Conservation (phyloP, 1,140 invertebrate species). For the Scaptomyza montana region DNA sequence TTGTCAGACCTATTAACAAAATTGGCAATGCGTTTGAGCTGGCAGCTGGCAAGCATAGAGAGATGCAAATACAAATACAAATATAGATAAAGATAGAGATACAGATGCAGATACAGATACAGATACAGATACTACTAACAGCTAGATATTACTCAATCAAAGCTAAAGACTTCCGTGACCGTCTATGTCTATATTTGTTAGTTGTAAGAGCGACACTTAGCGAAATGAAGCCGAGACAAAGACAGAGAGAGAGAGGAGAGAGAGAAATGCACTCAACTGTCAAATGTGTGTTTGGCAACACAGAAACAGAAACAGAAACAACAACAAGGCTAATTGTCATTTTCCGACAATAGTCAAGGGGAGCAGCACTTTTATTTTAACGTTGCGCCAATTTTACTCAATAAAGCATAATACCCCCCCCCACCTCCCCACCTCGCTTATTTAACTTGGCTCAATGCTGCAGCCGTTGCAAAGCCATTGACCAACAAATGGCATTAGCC, state of each 20-base stretch:
- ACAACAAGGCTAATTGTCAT: conserved; percentile 73
- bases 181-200: conserved; percentile 43
- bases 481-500: conserved; percentile 30
- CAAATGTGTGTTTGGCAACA: conserved; percentile 44
- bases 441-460: conserved; percentile 7
- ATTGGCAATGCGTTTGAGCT: conserved; percentile 55
- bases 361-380: conserved; percentile 33
- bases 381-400: conserved; percentile 43
- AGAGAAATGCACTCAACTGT: conserved; percentile 69
- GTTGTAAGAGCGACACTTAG: not conserved
- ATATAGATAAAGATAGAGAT: conserved; percentile 38
- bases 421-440: not conserved
- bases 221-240: not conserved
- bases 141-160: conserved; percentile 77
- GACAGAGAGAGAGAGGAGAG: conserved; percentile 44
- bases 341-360: conserved; percentile 64
- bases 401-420: conserved; percentile 61
- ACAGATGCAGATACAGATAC: conserved; percentile 18
- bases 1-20: conserved; percentile 72
- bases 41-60: conserved; percentile 42
- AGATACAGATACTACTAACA: conserved; percentile 42
- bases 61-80: conserved; percentile 7
- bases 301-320: conserved; percentile 3
- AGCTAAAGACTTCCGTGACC: conserved; percentile 71
- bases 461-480: conserved; percentile 15